A percentile compares a stretch with the other conserved stretches of the same genome.
Conservation (phyloP, 1,140 invertebrate genomes). For the Drosophila arizonae region DNA sequence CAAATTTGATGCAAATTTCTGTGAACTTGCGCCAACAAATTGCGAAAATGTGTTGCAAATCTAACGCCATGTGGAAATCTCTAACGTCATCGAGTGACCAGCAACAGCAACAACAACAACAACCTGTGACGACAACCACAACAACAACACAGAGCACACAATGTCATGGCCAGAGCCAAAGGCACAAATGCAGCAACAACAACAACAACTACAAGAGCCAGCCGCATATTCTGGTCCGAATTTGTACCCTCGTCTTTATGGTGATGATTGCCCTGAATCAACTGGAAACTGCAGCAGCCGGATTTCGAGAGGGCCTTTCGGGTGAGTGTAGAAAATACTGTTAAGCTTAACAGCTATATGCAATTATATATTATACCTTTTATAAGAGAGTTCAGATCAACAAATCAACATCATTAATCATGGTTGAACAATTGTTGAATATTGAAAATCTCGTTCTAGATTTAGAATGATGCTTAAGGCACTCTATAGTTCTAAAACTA, state of each 20-base stretch:
- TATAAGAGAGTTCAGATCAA: no score
- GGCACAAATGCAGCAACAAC: not conserved
- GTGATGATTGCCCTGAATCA: slow-evolving; percentile 54
- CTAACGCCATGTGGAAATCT: slow-evolving; percentile 65
- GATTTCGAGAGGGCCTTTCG: slow-evolving; percentile 46
- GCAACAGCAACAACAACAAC: slow-evolving; percentile 24
- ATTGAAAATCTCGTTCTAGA: no score
- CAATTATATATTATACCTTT: no score
- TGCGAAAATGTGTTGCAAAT: slow-evolving; percentile 77
- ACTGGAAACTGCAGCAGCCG: slow-evolving; percentile 30
- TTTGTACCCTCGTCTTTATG: slow-evolving; percentile 28
- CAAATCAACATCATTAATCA: no score
- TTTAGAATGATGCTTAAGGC: no score
- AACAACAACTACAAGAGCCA: slow-evolving; percentile 9
- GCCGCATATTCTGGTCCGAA: slow-evolving; percentile 21
- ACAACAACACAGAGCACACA: slow-evolving; percentile 6
- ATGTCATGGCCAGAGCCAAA: slow-evolving; percentile 37
- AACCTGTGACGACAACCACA: slow-evolving; percentile 16
- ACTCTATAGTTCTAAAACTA: no score
- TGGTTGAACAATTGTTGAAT: no score
- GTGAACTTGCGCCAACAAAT: slow-evolving; percentile 55
- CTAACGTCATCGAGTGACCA: slow-evolving; percentile 59
- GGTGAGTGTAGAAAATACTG: slow-evolving; percentile 43
- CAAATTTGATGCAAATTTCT: slow-evolving; percentile 67
- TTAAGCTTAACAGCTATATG: no score